phyloP scores from a whole-genome alignment of 2,113 vertebrate genomes.

The Pseudolaguvia tuberculata region DNA sequence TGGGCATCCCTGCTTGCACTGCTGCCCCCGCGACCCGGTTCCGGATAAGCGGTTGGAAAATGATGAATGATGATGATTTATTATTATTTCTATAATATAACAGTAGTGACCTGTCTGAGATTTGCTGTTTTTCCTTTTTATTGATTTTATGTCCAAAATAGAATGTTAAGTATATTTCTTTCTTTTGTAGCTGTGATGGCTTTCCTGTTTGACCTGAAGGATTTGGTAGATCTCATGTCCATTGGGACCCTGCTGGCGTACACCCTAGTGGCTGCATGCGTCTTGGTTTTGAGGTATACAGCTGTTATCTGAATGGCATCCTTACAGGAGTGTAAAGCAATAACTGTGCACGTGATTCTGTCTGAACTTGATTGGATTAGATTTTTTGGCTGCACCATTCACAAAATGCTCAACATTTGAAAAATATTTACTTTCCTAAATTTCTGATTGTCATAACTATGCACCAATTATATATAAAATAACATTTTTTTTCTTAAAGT shows the following conservation, averaged over 20 bases:
- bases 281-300: slow-evolving; percentile 85
- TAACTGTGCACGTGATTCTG: no score
- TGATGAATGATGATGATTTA: no score
- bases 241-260: slow-evolving; percentile 95
- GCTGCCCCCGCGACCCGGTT: no score
- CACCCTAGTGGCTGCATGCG: slow-evolving; percentile 91
- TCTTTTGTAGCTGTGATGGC: slow-evolving; percentile 84
- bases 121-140: no score
- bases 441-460: background rate
- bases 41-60: no score
- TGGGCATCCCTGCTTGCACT: no score
- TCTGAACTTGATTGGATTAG: no score
- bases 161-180: background rate
- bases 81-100: background rate
- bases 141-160: background rate
- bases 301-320: no score
- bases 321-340: no score
- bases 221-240: slow-evolving; percentile 95
- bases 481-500: background rate
- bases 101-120: background rate
- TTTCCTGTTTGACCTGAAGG: slow-evolving; percentile 93
- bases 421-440: no score
- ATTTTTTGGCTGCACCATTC: no score
- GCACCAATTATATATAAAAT: background rate
- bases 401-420: no score